Base-by-base conservation (phyloP, 1,140 invertebrate species). In the Drosophila pseudoobscura region DNA sequence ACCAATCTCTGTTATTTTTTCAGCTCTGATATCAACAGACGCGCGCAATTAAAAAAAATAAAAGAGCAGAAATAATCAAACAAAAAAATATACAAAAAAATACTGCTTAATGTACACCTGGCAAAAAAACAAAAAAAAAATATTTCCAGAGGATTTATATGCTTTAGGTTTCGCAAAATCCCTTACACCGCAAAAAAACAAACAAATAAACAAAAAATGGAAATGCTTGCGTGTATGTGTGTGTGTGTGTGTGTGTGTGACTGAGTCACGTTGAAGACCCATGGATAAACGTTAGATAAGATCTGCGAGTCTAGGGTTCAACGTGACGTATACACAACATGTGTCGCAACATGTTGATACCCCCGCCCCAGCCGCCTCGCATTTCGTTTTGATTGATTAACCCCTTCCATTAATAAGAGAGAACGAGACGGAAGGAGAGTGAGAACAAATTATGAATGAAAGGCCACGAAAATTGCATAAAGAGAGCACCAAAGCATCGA, bases 281-380 rank as follows among this genome's bases (percentile, higher is more conserved):
- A 24, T 44, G 63, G 35, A 29, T 56, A 39, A 22, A 17, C 51
- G 65, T 39, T 39, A 39, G 35, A 69, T 69, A 65, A 68, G 43
- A 41, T 47, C 60, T 29, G 44, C 11, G 0, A 11, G 11, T 39
- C 9, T 11, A 39, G 24, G 6, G 63, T 47, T 45, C 63, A 49
- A 69, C 45, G 2, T 69, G 63, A 69, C 63, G 63, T 69, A 69
- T 69, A 47, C 20, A 63, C 65, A 69, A 69, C 65, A 57, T 39
- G 63, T 69, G 65, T 52, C 50, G 44, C 20, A 20, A 20, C 20
- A 20, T 20, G 44, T 26, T 29, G 9, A 43, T 8, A 2, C 17
- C 22, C 45, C n/a, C 17, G 3, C 47, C 29, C 47, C 29, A 41
- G 2, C 7, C 9, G n/a, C 6, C 20, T 20, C 1, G 2, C 20